Evolutionary conservation across 23 tunicate species (phyloP).

Genomic region (Halocynthia aurantium): DNA sequence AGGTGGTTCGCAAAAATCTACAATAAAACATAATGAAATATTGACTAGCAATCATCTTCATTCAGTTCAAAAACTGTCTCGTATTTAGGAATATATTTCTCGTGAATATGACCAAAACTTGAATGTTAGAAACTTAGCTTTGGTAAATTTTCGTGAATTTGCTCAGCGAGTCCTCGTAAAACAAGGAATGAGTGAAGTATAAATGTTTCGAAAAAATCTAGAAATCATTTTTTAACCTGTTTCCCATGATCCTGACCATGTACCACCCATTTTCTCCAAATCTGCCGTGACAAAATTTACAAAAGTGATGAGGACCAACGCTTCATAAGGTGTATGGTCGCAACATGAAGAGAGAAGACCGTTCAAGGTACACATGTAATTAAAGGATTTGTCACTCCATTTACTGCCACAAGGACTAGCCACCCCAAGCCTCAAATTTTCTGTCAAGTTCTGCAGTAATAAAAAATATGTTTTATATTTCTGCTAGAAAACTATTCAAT

Average conservation of each 20-base stretch:
- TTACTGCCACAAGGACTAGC: slow-evolving; percentile 35
- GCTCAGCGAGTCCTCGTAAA: too few species aligned
- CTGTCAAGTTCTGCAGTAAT: slow-evolving; percentile 36
- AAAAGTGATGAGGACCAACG: slow-evolving; percentile 72
- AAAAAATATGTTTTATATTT: background rate
- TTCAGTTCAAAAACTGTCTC: too few species aligned
- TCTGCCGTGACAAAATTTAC: slow-evolving; percentile 30
- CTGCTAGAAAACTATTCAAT: background rate
- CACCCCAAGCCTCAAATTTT: slow-evolving; percentile 32
- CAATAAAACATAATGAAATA: too few species aligned
- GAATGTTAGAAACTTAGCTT: too few species aligned
- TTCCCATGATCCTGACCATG: slow-evolving; percentile 28
- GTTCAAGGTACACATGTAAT: slow-evolving; percentile 26
- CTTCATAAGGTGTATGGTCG: slow-evolving; percentile 92
- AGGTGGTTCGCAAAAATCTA: too few species aligned
- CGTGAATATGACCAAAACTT: too few species aligned
- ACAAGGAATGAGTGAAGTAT: too few species aligned
- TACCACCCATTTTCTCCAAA: slow-evolving; percentile 24
- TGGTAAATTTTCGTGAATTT: too few species aligned
- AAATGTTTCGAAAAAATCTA: background rate
- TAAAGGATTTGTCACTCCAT: slow-evolving; percentile 91
- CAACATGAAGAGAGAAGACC: slow-evolving; percentile 44
- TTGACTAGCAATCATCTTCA: too few species aligned
- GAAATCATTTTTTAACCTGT: background rate
- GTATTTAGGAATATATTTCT: too few species aligned